Base-by-base conservation (phyloP, 2,888 invertebrate genomes). In the Nephrotoma flavescens region DNA sequence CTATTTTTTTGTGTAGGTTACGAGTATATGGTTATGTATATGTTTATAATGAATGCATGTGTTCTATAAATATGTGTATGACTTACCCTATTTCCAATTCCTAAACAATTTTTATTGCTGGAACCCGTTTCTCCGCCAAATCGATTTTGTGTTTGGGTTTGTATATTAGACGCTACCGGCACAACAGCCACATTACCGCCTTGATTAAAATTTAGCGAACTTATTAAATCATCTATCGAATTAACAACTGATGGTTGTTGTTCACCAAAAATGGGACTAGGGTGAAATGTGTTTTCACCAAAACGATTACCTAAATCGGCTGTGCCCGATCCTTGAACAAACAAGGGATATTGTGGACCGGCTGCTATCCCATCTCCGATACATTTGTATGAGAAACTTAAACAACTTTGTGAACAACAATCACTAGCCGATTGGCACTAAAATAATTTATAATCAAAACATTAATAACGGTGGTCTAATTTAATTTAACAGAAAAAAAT, bases 381-480 rank as follows among this genome's bases (percentile, higher is more conserved):
- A 88, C 91, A 89, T 86, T 90, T 87, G 87, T 89, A 89, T 87
- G 88, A 85, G 86, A 90, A 91, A 6, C 89, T 90, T 87, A 90
- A 88, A 87, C 91, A 91, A n/a, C 89, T 90, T 45, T 89, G 88
- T 0, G 91, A 90, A 85, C 91, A 91, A 86, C 91, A 91, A 7
- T 91, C 91, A 88, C 87, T 88, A 87, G 91, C 90, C 52, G 89
- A 89, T 83, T 89, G 89, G 41, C 91, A 91, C 91, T 91, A 52
- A 6, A 88, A 42, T 45, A 83, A 83, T 52, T 15, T 45, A 19
- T 42, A 84, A 84, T 42, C 4, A 19, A 11, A 11, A 85, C 42
- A 44, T 85, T 85, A n/a, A 15, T 85, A 85, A 12, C 41, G 41
- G n/a, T 12, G 11, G 11, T 2, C n/a, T 2, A 47, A 47, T n/a